These are phyloP conservation scores for Volucella inanis DNA, from an alignment of 2,888 invertebrate genomes.

Conservation along the genomic window DNA sequence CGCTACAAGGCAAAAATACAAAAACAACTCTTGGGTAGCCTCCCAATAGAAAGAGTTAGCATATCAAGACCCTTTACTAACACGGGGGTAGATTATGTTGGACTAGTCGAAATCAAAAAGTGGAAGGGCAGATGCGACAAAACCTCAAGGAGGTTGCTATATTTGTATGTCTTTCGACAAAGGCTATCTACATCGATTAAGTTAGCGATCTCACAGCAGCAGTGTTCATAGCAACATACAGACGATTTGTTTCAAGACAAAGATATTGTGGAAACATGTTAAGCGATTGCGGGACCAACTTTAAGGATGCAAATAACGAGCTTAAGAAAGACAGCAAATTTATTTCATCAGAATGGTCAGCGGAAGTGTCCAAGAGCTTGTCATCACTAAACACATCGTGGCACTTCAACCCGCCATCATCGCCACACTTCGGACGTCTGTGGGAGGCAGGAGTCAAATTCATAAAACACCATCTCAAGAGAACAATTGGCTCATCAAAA, in stretches of 20 bases:
- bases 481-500: no score
- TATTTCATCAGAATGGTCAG: no score
- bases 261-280: conserved; percentile 22
- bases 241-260: conserved; percentile 12
- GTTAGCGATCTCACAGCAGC: conserved; percentile 27
- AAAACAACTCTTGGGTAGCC: not conserved
- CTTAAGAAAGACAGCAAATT: no score
- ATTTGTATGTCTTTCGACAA: conserved; percentile 37
- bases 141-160: conserved; percentile 21
- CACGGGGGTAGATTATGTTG: no score
- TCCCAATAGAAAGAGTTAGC: not conserved
- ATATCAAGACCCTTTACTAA: not conserved
- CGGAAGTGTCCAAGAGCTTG: no score
- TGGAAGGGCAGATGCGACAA: no score
- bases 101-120: no score
- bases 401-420: no score
- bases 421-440: no score
- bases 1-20: not conserved
- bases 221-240: conserved; percentile 32
- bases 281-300: conserved; percentile 29
- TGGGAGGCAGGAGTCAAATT: no score
- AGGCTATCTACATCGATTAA: conserved; percentile 26
- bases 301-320: conserved; percentile 22
- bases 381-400: no score
- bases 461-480: fast-evolving